Percentiles rank a stretch among this genome's conserved stretches.
Evolutionary conservation across 2,888 invertebrate species (phyloP).

Genomic region (Drosophila nr. perissopoda): DNA sequence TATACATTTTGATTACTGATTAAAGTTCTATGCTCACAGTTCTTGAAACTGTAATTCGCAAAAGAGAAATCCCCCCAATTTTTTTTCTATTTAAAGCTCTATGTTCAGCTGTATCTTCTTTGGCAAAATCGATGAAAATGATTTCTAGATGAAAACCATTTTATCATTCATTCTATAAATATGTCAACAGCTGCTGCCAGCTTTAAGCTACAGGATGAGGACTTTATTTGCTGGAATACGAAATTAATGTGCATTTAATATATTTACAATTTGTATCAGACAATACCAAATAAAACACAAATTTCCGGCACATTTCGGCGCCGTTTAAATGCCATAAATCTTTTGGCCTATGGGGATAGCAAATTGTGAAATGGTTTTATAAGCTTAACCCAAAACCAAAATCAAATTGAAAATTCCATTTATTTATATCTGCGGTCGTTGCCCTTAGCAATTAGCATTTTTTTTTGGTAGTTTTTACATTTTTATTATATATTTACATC

Average conservation of each 20-base stretch:
- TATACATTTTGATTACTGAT: neutral
- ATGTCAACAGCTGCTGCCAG: constrained; percentile 36
- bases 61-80: neutral
- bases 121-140: neutral
- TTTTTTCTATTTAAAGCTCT: neutral
- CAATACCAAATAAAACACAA: constrained; percentile 59
- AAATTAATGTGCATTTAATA: constrained; percentile 73
- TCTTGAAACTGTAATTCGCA: neutral
- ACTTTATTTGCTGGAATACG: constrained; percentile 33
- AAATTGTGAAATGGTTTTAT: constrained; percentile 24
- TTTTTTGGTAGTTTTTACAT: constrained; percentile 33
- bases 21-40: neutral
- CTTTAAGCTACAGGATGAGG: constrained; percentile 29
- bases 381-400: constrained; percentile 25
- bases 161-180: constrained; percentile 40
- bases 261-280: constrained; percentile 62
- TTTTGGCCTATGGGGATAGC: constrained; percentile 16
- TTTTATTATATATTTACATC: constrained; percentile 49
- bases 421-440: constrained; percentile 48
- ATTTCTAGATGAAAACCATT: constrained; percentile 16
- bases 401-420: constrained; percentile 54
- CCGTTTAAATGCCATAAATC: constrained; percentile 64
- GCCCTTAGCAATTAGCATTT: constrained; percentile 60
- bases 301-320: constrained; percentile 70
- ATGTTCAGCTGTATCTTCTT: neutral